Conservation (phyloP, 2,797 vertebrate species). For the Naso thynnoides region DNA sequence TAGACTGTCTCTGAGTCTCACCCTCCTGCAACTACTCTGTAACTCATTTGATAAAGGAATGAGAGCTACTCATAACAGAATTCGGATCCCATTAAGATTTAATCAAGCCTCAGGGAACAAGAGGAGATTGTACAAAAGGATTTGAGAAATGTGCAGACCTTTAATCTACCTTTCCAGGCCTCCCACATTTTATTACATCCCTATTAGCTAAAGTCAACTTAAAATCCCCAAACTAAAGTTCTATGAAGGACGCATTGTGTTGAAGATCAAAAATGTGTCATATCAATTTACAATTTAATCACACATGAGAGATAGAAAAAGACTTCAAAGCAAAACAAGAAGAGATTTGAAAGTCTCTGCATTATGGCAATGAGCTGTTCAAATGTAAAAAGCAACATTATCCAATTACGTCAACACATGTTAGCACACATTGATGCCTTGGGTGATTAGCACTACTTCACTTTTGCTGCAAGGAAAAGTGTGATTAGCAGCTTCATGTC, state of each 20-base stretch:
- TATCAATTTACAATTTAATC: too few species aligned
- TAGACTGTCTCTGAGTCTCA: background rate
- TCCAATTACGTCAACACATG: conserved; percentile 45
- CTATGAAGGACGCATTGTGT: background rate
- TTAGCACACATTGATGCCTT: conserved; percentile 35
- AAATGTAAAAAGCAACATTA: conserved; percentile 30
- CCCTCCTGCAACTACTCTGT: background rate
- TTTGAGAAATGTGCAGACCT: background rate
- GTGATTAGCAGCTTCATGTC: conserved; percentile 35
- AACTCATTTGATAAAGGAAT: conserved; percentile 36
- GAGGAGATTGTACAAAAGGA: conserved; percentile 13
- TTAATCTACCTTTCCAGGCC: conserved; percentile 17
- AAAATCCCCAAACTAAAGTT: background rate
- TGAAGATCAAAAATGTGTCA: conserved; percentile 3
- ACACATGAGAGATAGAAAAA: conserved; percentile 29
- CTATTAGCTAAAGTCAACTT: conserved; percentile 17
- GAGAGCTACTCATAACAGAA: conserved; percentile 35
- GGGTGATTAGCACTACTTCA: conserved; percentile 34
- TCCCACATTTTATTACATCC: background rate
- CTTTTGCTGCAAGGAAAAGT: conserved; percentile 33
- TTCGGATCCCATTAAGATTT: conserved; percentile 49
- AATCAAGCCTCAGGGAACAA: conserved; percentile 39
- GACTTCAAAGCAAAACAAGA: conserved; percentile 31
- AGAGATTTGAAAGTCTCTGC: conserved; percentile 23
- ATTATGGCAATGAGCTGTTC: conserved; percentile 32